phyloP scores from a whole-genome alignment of 2,888 invertebrate species.

The Tetanocera ferruginea region DNA sequence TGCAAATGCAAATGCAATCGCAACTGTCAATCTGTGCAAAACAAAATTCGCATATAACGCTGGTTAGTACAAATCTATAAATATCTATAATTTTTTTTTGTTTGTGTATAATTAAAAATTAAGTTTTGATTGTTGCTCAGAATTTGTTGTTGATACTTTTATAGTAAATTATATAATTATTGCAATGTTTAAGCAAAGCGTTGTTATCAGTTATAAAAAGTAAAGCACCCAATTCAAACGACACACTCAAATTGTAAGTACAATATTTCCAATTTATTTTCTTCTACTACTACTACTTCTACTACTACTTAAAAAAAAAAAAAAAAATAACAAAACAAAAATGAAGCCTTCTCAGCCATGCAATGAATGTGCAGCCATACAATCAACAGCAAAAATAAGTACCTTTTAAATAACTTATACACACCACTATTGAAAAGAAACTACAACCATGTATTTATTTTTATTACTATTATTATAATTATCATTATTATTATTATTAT shows the following conservation, averaged over 20 bases:
- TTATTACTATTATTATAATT: constrained; percentile 31
- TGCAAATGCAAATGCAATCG: constrained; percentile 1
- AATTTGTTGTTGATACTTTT: constrained; percentile 51
- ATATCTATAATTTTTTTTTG: neutral
- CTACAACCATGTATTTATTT: constrained; percentile 36
- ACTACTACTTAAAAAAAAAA: constrained; percentile 20
- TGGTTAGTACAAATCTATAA: constrained; percentile 29
- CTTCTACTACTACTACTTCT: constrained; percentile 31
- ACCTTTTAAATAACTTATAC: constrained; percentile 56
- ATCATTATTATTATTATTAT: neutral
- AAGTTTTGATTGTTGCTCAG: constrained; percentile 32
- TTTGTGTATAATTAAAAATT: constrained; percentile 29
- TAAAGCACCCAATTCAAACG: neutral
- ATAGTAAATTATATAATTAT: constrained; percentile 46
- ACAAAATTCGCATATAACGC: neutral
- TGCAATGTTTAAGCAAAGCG: constrained; percentile 10
- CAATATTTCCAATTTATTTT: constrained; percentile 47
- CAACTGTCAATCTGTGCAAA: neutral
- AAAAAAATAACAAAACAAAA: constrained; percentile 38
- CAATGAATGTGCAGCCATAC: constrained; percentile 33
- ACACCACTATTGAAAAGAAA: constrained; percentile 50
- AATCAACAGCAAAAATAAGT: constrained; percentile 58
- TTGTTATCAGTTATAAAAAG: neutral
- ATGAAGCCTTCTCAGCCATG: constrained; percentile 1
- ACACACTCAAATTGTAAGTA: constrained; percentile 50